Evolutionary conservation across 1,140 invertebrate species (phyloP), one percentile per base, ranked within the genome.

Genomic region (Aphaenogaster ashmeadi): DNA sequence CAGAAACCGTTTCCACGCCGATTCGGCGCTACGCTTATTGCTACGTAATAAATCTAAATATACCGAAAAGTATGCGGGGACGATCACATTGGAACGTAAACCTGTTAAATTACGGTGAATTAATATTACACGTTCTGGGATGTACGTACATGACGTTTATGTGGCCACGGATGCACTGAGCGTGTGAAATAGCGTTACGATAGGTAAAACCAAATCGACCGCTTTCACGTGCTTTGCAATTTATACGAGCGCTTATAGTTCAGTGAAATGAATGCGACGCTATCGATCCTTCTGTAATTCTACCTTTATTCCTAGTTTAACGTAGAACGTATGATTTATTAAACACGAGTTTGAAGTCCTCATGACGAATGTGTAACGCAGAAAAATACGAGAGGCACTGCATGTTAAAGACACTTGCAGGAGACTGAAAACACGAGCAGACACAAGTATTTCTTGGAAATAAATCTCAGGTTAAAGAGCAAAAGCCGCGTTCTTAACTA

Each of bases 141-240:
- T 50, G 71, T 74, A 67, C 13, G 38, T 77, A 77, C 54, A 60
- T 27, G 62, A 79, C 56, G 38, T 62, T 80, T 21, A 36, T 36
- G 44, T 54, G 47, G 33, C 33, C 47, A 11, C 36, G 33, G 64
- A 69, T 80, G 47, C 47, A 62, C 75, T 1, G 47, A 38, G 47
- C 62, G 64, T 80, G 66, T 54, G 78, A 69, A 80, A 54, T 80
- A 27, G 44, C 58, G 75, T 77, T 67, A 8, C 75, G 85, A 84
- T 84, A 79, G 87, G 85, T 87, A 90, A 90, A 90, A 90, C 85
- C 87, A 78, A 90, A 90, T 90, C 85, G 89, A 78, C 72, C 66
- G 88, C 88, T 79, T 90, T 87, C 71, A 87, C 85, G 78, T 89
- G 58, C 50, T 72, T 83, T 84, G 62, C 64, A 86, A 84, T 80